Conservation (phyloP, 2,888 invertebrate species). For the Caenorhabditis afra region DNA sequence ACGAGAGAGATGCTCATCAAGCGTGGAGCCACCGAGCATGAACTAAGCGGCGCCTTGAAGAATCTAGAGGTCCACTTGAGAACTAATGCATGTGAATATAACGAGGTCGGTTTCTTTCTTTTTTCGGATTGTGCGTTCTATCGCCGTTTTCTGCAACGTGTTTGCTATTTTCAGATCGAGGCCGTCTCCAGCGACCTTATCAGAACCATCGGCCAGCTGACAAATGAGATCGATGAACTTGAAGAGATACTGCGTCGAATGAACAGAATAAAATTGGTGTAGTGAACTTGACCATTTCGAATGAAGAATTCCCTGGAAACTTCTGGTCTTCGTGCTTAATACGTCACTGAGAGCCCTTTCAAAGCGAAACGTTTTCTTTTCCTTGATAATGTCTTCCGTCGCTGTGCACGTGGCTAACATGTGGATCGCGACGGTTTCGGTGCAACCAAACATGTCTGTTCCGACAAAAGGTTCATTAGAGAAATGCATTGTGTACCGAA, state of each 20-base stretch:
- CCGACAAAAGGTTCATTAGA: background rate
- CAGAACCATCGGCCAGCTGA: conserved; percentile 13
- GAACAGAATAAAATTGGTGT: conserved; percentile 6
- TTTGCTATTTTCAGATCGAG: conserved; percentile 32
- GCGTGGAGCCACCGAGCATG: conserved; percentile 22
- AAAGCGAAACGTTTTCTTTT: too few species aligned
- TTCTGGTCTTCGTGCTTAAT: too few species aligned
- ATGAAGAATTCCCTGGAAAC: background rate
- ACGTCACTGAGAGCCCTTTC: too few species aligned
- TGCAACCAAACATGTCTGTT: conserved; percentile 9
- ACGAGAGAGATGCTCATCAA: conserved; percentile 16
- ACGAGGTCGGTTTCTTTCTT: conserved; percentile 29
- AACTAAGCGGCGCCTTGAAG: conserved; percentile 5
- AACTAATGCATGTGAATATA: conserved; percentile 13
- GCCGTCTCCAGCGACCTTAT: conserved; percentile 21
- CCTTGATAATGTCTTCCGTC: background rate
- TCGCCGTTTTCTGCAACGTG: background rate
- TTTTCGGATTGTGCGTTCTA: background rate
- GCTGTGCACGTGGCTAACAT: conserved; percentile 22
- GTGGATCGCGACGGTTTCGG: conserved; percentile 20
- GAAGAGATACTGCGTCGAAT: conserved; percentile 24
- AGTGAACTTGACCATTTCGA: background rate
- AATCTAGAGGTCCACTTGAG: conserved; percentile 21
- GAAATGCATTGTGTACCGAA: background rate
- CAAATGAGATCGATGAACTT: conserved; percentile 29